Evolutionary conservation across 2,888 invertebrate species (phyloP).

Genomic region (Oscheius myriophilus): DNA sequence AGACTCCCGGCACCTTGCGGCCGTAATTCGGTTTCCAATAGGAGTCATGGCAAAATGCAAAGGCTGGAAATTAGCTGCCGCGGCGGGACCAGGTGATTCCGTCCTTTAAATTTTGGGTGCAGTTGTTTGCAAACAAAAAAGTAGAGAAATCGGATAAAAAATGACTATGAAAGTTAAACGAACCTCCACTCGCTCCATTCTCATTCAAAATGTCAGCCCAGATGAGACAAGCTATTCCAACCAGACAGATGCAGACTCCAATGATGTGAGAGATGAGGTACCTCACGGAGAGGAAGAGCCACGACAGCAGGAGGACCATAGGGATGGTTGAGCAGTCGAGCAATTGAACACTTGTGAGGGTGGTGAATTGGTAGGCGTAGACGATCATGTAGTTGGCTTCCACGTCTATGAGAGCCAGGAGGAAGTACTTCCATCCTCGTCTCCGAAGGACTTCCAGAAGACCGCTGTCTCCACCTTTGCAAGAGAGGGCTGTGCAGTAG

Average conservation of each 20-base stretch:
- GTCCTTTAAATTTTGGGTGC: no score
- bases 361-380: conserved; percentile 82
- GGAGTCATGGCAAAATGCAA: no score
- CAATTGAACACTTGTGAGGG: conserved; percentile 82
- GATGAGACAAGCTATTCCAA: conserved; percentile 85
- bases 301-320: conserved; percentile 82
- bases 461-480: conserved; percentile 71
- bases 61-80: no score
- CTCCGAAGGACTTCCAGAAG: conserved; percentile 38
- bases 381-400: conserved; percentile 86
- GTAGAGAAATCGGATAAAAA: no score
- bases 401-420: conserved; percentile 84
- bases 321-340: conserved; percentile 87
- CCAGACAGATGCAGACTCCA: conserved; percentile 80
- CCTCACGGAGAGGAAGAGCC: conserved; percentile 81
- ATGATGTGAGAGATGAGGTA: conserved; percentile 72
- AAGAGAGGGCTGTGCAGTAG: conserved; percentile 82
- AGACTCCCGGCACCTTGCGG: no score
- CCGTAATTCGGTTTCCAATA: no score
- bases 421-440: conserved; percentile 74
- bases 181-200: conserved; percentile 54
- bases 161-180: neutral
- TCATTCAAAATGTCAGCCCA: conserved; percentile 82
- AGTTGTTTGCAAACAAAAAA: no score
- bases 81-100: no score